phyloP scores from a whole-genome alignment of 1,140 invertebrate genomes.

The Hyles vespertilio region DNA sequence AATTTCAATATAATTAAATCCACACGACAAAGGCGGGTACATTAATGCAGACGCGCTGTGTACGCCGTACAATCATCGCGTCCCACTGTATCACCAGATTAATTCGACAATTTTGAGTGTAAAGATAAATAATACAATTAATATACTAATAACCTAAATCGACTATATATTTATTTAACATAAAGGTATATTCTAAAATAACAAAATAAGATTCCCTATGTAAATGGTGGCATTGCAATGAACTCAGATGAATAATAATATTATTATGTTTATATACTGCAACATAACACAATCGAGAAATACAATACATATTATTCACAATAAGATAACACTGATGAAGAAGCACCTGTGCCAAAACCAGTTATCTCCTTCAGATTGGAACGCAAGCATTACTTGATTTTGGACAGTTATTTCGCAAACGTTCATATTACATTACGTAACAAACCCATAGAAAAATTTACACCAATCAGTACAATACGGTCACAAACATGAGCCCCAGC shows the following conservation, averaged over 20 bases:
- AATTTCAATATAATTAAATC: slow-evolving; percentile 20
- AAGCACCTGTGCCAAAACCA: slow-evolving; percentile 54
- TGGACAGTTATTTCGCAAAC: slow-evolving; percentile 28
- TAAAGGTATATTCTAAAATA: slow-evolving; percentile 63
- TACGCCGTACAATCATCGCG: slow-evolving; percentile 7
- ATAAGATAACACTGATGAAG: slow-evolving; percentile 38
- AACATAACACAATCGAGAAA: slow-evolving; percentile 6
- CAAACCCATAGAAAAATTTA: slow-evolving; percentile 72
- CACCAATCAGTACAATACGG: slow-evolving; percentile 64
- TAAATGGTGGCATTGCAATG: slow-evolving; percentile 40
- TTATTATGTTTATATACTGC: slow-evolving; percentile 8
- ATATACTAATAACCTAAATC: slow-evolving; percentile 69
- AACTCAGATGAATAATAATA: slow-evolving; percentile 7
- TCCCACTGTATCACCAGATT: slow-evolving; percentile 35
- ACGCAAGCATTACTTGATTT: slow-evolving; percentile 1
- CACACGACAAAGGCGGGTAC: slow-evolving; percentile 26
- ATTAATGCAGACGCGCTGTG: neutral
- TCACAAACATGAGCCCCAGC: slow-evolving; percentile 58
- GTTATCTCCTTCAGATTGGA: slow-evolving; percentile 22
- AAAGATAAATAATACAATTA: slow-evolving; percentile 74
- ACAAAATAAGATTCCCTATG: slow-evolving; percentile 50
- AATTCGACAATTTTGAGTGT: slow-evolving; percentile 50
- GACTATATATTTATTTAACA: slow-evolving; percentile 71
- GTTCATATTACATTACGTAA: slow-evolving; percentile 51
- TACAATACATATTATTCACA: slow-evolving; percentile 24